Percentiles rank a stretch among this genome's conserved stretches.
phyloP scores from a whole-genome alignment of 2,888 invertebrate genomes.

The Cerceris ruficornis region DNA sequence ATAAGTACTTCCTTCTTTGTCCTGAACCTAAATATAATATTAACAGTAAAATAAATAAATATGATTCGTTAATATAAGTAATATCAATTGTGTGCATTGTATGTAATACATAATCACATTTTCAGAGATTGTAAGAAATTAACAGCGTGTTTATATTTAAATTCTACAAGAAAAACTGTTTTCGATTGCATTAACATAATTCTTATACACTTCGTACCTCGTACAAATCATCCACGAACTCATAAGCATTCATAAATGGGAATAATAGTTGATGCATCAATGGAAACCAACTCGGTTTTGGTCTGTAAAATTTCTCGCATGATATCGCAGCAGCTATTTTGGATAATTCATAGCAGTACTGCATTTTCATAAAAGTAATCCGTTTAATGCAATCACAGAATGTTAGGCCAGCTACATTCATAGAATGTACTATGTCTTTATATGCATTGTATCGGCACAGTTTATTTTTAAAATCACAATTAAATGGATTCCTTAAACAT shows the following conservation, averaged over 20 bases:
- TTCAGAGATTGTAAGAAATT: background rate
- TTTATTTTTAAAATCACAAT: conserved; percentile 60
- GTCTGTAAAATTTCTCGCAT: conserved; percentile 52
- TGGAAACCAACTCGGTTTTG: conserved; percentile 50
- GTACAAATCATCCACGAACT: conserved; percentile 12
- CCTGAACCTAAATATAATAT: conserved; percentile 6
- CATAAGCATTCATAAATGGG: conserved; percentile 28
- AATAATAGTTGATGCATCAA: conserved; percentile 50
- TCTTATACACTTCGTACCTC: conserved; percentile 36
- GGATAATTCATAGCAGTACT: conserved; percentile 56
- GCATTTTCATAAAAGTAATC: conserved; percentile 40
- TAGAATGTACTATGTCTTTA: conserved; percentile 57
- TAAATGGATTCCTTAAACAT: conserved; percentile 71
- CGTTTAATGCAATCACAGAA: conserved; percentile 61
- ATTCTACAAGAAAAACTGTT: no score
- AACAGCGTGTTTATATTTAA: background rate
- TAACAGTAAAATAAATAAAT: background rate
- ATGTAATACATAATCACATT: background rate
- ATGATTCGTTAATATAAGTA: background rate
- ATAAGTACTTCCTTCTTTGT: background rate
- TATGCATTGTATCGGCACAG: conserved; percentile 60
- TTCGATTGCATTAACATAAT: background rate
- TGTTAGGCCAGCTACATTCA: conserved; percentile 61
- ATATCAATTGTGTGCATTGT: background rate
- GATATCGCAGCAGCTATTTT: conserved; percentile 57